Conservation (phyloP, 2,797 vertebrate species). For the Propithecus deckenii region DNA sequence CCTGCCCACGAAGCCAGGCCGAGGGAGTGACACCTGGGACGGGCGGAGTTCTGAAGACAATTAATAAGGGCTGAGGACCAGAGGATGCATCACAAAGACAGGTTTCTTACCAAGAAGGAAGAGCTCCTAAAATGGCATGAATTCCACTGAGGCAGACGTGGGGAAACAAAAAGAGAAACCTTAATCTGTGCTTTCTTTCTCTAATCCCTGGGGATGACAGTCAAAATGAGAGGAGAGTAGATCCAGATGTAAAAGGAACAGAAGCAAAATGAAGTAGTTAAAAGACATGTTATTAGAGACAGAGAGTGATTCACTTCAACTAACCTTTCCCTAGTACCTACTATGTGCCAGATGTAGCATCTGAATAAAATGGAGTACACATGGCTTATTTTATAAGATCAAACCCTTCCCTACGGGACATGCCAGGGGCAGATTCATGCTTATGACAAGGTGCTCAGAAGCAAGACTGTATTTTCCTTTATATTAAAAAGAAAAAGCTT, state of each 20-base stretch:
- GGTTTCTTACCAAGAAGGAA: conserved; percentile 50
- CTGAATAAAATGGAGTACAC: neutral
- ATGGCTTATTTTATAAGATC: conserved; percentile 5
- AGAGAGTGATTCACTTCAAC: neutral
- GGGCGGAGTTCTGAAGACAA: neutral
- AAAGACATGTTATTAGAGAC: conserved; percentile 14
- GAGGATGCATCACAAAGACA: neutral
- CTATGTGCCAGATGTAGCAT: neutral
- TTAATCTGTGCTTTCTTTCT: conserved; percentile 32
- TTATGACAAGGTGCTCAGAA: conserved; percentile 10
- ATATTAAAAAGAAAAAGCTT: neutral
- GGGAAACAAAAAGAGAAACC: neutral
- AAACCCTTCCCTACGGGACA: neutral
- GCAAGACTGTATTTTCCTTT: conserved; percentile 51
- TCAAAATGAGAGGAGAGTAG: neutral
- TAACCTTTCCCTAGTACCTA: neutral
- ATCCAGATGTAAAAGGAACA: neutral
- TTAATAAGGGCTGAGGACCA: neutral
- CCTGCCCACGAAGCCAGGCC: neutral
- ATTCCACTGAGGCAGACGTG: conserved; percentile 51
- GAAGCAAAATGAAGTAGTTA: conserved; percentile 11
- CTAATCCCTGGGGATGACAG: neutral
- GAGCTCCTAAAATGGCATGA: conserved; percentile 45
- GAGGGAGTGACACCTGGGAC: neutral
- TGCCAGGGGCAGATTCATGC: neutral